phyloP scores from a whole-genome alignment of 2,888 invertebrate species.

The Limenitis camilla region DNA sequence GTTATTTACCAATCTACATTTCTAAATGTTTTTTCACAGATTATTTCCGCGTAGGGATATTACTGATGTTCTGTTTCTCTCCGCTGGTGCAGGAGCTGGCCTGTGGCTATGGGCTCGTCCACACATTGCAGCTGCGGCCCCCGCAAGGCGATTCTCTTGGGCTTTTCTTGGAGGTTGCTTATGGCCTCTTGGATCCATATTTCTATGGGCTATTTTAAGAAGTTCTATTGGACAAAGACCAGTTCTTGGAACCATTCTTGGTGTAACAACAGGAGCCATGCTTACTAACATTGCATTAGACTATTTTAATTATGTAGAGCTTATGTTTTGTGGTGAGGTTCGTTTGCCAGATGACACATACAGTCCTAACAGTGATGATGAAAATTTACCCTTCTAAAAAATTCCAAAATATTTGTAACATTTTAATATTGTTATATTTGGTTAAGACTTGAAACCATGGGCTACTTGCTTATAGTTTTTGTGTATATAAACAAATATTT shows the following conservation, averaged over 20 bases:
- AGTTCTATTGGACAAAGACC: conserved; percentile 83
- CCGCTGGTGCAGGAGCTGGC: conserved; percentile 87
- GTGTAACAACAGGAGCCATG: conserved; percentile 80
- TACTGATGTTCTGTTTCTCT: conserved; percentile 86
- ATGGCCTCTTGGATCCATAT: conserved; percentile 91
- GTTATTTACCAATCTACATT: too few relatives aligned
- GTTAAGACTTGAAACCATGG: neutral
- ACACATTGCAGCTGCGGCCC: conserved; percentile 80
- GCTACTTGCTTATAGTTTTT: conserved; percentile 8
- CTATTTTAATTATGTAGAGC: conserved; percentile 78
- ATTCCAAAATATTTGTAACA: neutral
- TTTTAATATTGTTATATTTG: neutral
- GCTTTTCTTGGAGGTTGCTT: conserved; percentile 85
- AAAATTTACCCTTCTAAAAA: conserved; percentile 35
- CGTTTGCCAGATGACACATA: conserved; percentile 61
- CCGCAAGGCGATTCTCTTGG: conserved; percentile 77
- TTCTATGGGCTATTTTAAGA: conserved; percentile 90
- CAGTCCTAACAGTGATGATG: conserved; percentile 69
- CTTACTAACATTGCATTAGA: conserved; percentile 77
- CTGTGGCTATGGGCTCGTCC: conserved; percentile 88
- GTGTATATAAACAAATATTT: neutral
- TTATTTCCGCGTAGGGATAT: conserved; percentile 83
- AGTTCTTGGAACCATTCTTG: conserved; percentile 78
- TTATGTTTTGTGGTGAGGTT: conserved; percentile 71
- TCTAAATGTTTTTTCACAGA: conserved; percentile 69